A percentile compares a stretch with the other conserved stretches of the same genome.
Evolutionary conservation across 1,140 invertebrate species (phyloP).

Genomic region (Agrypnia vestita): DNA sequence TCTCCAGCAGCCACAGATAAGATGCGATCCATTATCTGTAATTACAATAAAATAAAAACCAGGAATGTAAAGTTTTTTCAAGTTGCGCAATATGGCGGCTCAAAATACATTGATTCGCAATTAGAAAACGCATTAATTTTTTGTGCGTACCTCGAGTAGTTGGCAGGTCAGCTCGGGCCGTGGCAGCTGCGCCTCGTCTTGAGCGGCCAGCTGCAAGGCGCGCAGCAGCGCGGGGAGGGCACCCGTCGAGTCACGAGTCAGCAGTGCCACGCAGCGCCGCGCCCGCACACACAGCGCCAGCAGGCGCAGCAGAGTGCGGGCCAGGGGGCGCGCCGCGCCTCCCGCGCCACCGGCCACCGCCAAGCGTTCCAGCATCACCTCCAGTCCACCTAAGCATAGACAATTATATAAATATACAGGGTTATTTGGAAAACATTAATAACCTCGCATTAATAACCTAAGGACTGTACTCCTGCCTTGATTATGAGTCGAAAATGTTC

Average conservation of each 20-base stretch:
- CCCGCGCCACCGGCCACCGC: slow-evolving; percentile 72
- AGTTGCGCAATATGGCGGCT: no score
- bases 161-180: slow-evolving; percentile 68
- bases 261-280: slow-evolving; percentile 69
- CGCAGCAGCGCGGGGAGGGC: slow-evolving; percentile 70
- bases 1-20: slow-evolving; percentile 90
- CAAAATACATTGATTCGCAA: no score
- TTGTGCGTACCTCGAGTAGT: slow-evolving; percentile 65
- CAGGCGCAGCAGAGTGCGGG: slow-evolving; percentile 68
- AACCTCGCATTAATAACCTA: no score
- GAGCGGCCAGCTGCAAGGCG: slow-evolving; percentile 69
- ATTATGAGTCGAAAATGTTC: no score
- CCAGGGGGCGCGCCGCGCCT: slow-evolving; percentile 68
- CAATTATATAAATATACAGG: no score
- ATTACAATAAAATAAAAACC: background rate
- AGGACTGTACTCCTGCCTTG: no score
- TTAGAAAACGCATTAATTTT: no score
- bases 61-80: no score
- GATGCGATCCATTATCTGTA: slow-evolving; percentile 93
- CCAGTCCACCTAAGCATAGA: slow-evolving; percentile 84
- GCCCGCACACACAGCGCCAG: slow-evolving; percentile 69
- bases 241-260: slow-evolving; percentile 67
- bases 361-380: slow-evolving; percentile 84
- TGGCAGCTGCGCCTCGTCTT: slow-evolving; percentile 67
- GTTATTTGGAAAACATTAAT: no score